Base-by-base conservation (phyloP, 2,888 invertebrate genomes). In the Octonoba sinensis region DNA sequence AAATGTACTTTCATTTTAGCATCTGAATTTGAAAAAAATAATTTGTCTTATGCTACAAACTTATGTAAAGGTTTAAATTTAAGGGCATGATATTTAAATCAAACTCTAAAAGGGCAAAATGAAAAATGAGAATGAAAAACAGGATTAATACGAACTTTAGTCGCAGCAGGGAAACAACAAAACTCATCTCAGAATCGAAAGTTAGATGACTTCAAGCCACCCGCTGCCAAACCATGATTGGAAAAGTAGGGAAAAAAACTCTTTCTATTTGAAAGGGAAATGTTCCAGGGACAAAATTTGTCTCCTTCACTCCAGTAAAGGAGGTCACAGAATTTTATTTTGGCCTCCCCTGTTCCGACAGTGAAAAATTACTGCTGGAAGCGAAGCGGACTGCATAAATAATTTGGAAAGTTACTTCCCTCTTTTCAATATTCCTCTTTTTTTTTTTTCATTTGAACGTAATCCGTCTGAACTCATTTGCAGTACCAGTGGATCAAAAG, bases 231-330 rank as follows among this genome's bases (percentile, higher is more conserved):
- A 44, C 46, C 66, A 36, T 54, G 74, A 74, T 74, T 74, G 74
- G 46, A 57, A 46, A n/a, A 46, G 20, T 1, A 22, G 46, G 46
- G 4, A 46, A 64, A 64, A 22, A 47, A 47, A 57, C 18, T 22
- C 47, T 27, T 20, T 16, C 20, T 49, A 75, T 75, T 75, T 75
- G 56, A 67, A 75, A 69, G 75, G 65, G 74, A 75, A 75, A 75
- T 67, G 60, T 49, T 24, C 57, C 18, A 24, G 27, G 49, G 60
- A 27, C 54, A 54, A 62, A 54, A 75, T 75, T 59, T 75, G 75
- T 75, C 67, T 60, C 27, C 20, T 60, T 36, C 51, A 22, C 46
- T 27, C 24, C 47, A n/a, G 44, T 16, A 60, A 69, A 69, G 49
- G 75, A 69, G 67, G 67, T 67, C 67, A 75, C 18, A 20, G 36